Base-by-base conservation (phyloP, 2,797 vertebrate genomes). In the Hoplostethus mediterraneus region DNA sequence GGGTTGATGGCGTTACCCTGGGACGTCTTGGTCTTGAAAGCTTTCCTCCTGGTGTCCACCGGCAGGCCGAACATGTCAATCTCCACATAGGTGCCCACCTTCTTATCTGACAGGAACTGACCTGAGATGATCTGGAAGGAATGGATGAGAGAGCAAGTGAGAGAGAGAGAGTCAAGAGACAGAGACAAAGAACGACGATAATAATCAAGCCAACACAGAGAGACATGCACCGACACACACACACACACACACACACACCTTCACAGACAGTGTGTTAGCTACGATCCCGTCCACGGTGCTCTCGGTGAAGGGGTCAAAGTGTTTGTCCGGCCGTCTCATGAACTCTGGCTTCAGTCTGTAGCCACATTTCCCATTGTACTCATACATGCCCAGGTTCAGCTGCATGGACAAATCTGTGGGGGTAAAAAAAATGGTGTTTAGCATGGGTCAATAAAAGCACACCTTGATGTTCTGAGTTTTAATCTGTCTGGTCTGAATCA, bases 61-160 rank as follows among this genome's bases (percentile, higher is more conserved):
- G 98, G 98, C 38, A 99, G 90, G 8, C 98, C 98, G 68, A 97
- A 98, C 98, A 99, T 99, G 78, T 99, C 98, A 0, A 99, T 96
- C 92, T 99, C 98, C 73, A 98, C 97, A 0, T 97, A 99, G 0
- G 96, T 97, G 57, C 97, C 96, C 0, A 99, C 97, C 92, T 97
- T 99, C 90, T 97, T 99, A 86, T 99, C 98, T 0, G 97, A 97
- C 83, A 99, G 95, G 85, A 99, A 99, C 87, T 99, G 98, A 60
- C 97, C 98, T 10, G 98, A 99, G 93, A 99, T 98, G 36, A 99
- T 96, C 98, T 99, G 81, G 59, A 80, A 49, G 33, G 16, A 63
- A n/a, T 5, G 3, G 0, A 2, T 0, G 33, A 28, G 6, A 36
- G 17, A 28, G 16, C 21, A n/a, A n/a, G n/a, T n/a, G 21, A 21